These are phyloP conservation scores for Bombus breviceps DNA, from an alignment of 1,140 invertebrate genomes.

Conservation along the genomic window DNA sequence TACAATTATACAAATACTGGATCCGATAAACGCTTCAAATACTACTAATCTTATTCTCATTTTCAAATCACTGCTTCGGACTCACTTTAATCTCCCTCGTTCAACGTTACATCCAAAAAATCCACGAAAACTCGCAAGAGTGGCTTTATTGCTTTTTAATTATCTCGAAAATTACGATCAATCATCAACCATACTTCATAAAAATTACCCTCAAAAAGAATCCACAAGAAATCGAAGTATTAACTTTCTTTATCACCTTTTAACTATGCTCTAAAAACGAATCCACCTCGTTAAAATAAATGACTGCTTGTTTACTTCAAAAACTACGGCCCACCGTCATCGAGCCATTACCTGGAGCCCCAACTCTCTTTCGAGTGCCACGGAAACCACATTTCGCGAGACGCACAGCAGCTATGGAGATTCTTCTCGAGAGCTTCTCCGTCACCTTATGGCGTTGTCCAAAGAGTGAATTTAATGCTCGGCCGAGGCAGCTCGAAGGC, in stretches of 20 bases:
- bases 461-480: constrained; percentile 41
- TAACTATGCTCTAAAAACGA: background rate
- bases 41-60: background rate
- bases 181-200: background rate
- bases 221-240: background rate
- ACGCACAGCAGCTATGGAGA: background rate
- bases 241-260: background rate
- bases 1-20: background rate
- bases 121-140: background rate
- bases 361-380: background rate
- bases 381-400: too few species aligned
- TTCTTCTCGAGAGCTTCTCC: constrained; percentile 26
- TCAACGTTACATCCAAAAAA: background rate
- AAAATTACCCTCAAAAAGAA: background rate
- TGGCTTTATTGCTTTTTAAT: background rate
- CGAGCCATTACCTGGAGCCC: background rate
- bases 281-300: background rate
- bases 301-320: too few species aligned
- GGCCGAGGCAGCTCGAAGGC: constrained; percentile 57
- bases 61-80: background rate
- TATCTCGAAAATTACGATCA: background rate
- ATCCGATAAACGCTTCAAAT: too few species aligned
- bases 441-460: constrained; percentile 27
- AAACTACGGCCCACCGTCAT: background rate
- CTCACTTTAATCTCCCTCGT: background rate